Conservation (phyloP, 2,797 vertebrate genomes). For the Amphiprion clarkii region DNA sequence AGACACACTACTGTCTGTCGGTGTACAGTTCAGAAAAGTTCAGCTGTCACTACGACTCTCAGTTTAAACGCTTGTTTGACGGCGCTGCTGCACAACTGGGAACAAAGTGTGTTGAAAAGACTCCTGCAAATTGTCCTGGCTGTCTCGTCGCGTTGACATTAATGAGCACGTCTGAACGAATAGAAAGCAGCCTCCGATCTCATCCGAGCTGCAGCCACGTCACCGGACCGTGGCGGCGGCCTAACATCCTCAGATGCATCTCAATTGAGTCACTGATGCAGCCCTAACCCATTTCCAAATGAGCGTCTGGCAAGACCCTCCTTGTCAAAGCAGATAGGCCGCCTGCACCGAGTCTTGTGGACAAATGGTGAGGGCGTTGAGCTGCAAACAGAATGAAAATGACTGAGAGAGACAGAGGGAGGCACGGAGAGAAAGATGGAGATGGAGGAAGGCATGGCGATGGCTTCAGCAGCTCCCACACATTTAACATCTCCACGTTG, state of each 20-base stretch:
- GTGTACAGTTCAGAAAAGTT: conserved; percentile 44
- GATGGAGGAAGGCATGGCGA: conserved; percentile 48
- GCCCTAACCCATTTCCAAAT: conserved; percentile 69
- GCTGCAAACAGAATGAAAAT: conserved; percentile 74
- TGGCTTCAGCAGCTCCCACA: conserved; percentile 56
- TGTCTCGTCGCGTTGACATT: conserved; percentile 61
- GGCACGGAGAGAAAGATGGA: conserved; percentile 28
- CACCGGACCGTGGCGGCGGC: conserved; percentile 40
- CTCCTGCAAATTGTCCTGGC: conserved; percentile 45
- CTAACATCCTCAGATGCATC: conserved; percentile 68
- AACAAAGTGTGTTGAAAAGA: conserved; percentile 57
- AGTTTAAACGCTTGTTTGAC: conserved; percentile 47
- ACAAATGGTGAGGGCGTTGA: conserved; percentile 64
- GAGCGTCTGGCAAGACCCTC: conserved; percentile 70
- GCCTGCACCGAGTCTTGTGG: conserved; percentile 52
- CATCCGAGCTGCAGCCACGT: conserved; percentile 56
- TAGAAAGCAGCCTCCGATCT: conserved; percentile 37
- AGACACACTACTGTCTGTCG: background rate
- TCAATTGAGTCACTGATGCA: conserved; percentile 72
- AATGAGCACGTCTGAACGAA: conserved; percentile 55
- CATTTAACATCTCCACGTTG: conserved; percentile 55
- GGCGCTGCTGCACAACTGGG: conserved; percentile 33
- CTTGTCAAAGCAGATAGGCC: conserved; percentile 70
- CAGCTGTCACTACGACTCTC: conserved; percentile 53
- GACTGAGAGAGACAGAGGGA: conserved; percentile 68